Evolutionary conservation across 2,113 vertebrate genomes (phyloP), one percentile per base, ranked within the genome.

Genomic region (Mystacornis crossleyi): DNA sequence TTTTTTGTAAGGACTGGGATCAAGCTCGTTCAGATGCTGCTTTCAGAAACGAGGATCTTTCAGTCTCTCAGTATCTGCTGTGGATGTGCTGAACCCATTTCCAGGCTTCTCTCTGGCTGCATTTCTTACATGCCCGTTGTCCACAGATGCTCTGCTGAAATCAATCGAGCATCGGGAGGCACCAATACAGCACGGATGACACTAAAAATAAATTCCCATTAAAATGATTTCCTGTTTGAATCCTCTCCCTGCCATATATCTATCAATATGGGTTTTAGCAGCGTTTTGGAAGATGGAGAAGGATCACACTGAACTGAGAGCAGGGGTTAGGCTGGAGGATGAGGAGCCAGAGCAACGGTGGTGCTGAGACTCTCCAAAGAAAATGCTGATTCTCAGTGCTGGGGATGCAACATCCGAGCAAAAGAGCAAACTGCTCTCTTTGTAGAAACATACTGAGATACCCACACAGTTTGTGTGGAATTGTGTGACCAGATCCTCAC

Each of bases 171-270:
- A 51, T 34, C 34, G 70, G 91, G 79, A 93, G 87, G 89, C 72
- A 89, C 34, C 43, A 14, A 3, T 28, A 55, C 48, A 54, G 67
- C 62, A 57, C 57, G 45, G 70, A 61, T 75, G 82, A 80, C 53
- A 67, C 81, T 71, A 85, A 71, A 93, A 95, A 84, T 91, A 87
- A 57, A 97, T 94, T 71, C 50, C 71, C 57, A 50, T 81, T 92
- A 51, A 77, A 87, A 83, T 87, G 28, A 54, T 61, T 62, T 79
- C 53, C 57, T 25, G 14, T 91, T 87, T 48, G 61, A 89, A 42
- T 89, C 38, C 61, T 80, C 81, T 65, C 18, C 67, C 55, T 81
- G n/a, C 60, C 1, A 28, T 18, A 0, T 67, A 33, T 80, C 62
- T 65, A 54, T 43, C 85, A 65, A 9, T 51, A 18, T 3, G 15